phyloP scores from a whole-genome alignment of 2,113 vertebrate species.

The Macrotus californicus region DNA sequence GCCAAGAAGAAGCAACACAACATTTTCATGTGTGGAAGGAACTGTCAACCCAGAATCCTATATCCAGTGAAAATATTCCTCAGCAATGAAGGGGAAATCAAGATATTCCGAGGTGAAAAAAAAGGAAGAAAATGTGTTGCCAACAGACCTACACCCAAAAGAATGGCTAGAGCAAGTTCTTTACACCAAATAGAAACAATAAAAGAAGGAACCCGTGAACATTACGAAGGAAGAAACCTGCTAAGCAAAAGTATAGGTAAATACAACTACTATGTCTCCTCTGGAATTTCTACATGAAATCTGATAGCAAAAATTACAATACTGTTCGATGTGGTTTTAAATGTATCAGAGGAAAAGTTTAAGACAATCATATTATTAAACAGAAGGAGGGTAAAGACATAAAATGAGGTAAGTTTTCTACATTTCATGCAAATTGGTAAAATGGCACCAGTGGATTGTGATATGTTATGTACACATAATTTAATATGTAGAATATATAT shows the following conservation, averaged over 20 bases:
- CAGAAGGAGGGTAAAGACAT: not conserved
- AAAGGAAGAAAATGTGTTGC: not conserved
- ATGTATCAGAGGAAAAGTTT: not conserved
- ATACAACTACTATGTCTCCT: not conserved
- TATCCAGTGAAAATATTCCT: not conserved
- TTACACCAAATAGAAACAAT: not conserved
- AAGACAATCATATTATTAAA: not conserved
- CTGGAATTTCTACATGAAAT: not conserved
- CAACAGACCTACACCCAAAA: not conserved
- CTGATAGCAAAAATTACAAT: not conserved
- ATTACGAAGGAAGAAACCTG: not conserved
- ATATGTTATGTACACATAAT: not conserved
- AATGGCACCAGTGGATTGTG: not conserved
- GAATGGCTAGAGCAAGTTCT: not conserved
- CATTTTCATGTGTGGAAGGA: not conserved
- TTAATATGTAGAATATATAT: not conserved
- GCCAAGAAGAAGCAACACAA: not conserved
- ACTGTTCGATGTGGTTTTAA: not conserved
- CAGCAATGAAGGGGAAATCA: not conserved
- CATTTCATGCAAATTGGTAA: not conserved
- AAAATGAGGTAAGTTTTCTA: not conserved
- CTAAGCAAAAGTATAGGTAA: not conserved
- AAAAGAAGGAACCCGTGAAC: not conserved
- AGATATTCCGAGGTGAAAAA: not conserved
- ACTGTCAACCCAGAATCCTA: not conserved